These are phyloP conservation scores for Nicator chloris DNA, from an alignment of 2,113 vertebrate genomes.

Conservation along the genomic window DNA sequence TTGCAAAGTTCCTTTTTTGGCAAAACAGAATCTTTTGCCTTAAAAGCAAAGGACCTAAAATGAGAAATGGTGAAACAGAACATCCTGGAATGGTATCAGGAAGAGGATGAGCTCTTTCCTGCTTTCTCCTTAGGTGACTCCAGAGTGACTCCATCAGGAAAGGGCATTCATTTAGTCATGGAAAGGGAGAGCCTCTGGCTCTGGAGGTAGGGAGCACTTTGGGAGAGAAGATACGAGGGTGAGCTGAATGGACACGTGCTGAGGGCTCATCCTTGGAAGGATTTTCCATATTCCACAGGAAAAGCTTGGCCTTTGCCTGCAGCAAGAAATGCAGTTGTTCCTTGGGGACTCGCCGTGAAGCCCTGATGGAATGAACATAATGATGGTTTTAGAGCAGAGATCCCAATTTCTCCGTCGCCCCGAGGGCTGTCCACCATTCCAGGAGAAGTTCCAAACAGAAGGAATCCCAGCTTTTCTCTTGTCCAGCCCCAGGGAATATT, in stretches of 20 bases:
- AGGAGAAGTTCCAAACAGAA: neutral
- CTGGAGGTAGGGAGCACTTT: neutral
- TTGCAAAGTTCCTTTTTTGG: neutral
- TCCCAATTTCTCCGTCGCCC: neutral
- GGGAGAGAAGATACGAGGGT: rapidly evolving
- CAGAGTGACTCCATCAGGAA: neutral
- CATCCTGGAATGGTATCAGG: neutral
- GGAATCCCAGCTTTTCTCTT: too few relatives aligned
- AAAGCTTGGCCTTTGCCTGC: neutral
- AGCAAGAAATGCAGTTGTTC: neutral
- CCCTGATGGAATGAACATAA: neutral
- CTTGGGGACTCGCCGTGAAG: neutral
- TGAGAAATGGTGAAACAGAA: rapidly evolving
- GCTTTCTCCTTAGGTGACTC: neutral
- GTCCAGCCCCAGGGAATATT: neutral
- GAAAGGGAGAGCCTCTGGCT: neutral
- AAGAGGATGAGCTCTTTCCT: neutral
- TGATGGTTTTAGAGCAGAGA: neutral
- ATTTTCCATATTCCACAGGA: neutral
- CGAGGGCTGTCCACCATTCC: neutral
- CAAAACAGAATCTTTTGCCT: neutral
- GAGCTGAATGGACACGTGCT: neutral
- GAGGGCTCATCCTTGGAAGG: neutral
- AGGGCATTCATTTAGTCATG: neutral
- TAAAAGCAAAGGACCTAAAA: neutral